These are phyloP conservation scores for Tipula lateralis DNA, from an alignment of 2,888 invertebrate species.

Conservation along the genomic window DNA sequence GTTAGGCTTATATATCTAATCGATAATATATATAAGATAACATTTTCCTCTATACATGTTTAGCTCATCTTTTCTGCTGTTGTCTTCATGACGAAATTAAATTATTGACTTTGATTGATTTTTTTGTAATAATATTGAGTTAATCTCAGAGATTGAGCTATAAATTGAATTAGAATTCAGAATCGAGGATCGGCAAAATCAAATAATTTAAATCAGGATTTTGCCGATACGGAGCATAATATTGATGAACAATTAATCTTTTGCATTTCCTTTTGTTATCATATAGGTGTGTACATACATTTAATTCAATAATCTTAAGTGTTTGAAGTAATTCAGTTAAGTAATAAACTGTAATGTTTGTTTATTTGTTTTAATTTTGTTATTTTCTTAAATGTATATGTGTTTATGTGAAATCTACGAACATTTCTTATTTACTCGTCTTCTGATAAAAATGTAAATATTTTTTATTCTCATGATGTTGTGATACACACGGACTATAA, in stretches of 20 bases:
- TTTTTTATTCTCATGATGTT: neutral
- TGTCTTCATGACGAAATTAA: neutral
- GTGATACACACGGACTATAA: neutral
- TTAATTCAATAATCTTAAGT: neutral
- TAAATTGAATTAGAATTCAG: neutral
- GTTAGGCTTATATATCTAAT: no score
- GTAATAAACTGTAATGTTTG: neutral
- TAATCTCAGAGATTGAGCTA: neutral
- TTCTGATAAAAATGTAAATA: slow-evolving; percentile 11
- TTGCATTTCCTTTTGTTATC: neutral
- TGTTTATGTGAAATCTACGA: neutral
- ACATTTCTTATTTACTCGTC: slow-evolving; percentile 11
- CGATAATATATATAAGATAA: no score
- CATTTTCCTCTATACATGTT: neutral
- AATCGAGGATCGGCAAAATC: neutral
- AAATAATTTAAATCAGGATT: neutral
- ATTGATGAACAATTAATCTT: neutral
- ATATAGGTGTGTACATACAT: neutral
- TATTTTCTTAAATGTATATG: neutral
- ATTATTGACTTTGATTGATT: neutral
- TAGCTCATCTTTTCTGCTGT: neutral
- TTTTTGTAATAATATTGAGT: neutral
- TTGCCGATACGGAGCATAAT: neutral
- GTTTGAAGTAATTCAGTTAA: neutral
- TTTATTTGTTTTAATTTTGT: neutral